Evolutionary conservation across 2,888 invertebrate genomes (phyloP).

Genomic region (Apoda limacodes): DNA sequence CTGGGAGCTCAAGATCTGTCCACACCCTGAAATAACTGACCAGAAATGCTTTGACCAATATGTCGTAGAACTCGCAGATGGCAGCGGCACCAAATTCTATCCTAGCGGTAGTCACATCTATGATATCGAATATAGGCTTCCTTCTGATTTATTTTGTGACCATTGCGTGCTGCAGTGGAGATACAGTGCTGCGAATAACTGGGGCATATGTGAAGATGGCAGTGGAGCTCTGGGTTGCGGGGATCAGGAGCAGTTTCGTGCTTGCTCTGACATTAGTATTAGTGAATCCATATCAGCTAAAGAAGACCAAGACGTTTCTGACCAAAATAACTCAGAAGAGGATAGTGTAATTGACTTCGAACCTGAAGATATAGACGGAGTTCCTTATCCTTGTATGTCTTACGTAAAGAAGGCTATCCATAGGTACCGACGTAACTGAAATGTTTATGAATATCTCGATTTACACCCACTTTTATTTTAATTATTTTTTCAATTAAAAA

Average conservation of each 20-base stretch:
- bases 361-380: conserved; percentile 27
- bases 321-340: conserved; percentile 5
- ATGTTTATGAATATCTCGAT: too few species aligned
- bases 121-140: conserved; percentile 73
- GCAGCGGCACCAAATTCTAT: conserved; percentile 73
- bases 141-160: conserved; percentile 73
- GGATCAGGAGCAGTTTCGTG: conserved; percentile 85
- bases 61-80: conserved; percentile 66
- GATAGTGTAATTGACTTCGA: conserved; percentile 10
- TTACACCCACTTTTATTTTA: too few species aligned
- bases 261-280: conserved; percentile 83
- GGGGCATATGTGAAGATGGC: conserved; percentile 79
- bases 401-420: too few species aligned
- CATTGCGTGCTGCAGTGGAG: conserved; percentile 90
- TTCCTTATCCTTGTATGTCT: conserved; percentile 23
- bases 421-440: too few species aligned
- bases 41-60: conserved; percentile 82
- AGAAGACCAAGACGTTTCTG: not conserved
- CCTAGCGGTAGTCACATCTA: conserved; percentile 79
- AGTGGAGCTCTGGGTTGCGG: conserved; percentile 85
- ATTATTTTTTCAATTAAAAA: too few species aligned
- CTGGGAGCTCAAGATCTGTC: conserved; percentile 85
- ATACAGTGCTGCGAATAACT: conserved; percentile 86
- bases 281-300: conserved; percentile 3
- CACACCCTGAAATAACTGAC: conserved; percentile 73